phyloP scores from a whole-genome alignment of 2,113 vertebrate species.

The Campylorhamphus procurvoides region DNA sequence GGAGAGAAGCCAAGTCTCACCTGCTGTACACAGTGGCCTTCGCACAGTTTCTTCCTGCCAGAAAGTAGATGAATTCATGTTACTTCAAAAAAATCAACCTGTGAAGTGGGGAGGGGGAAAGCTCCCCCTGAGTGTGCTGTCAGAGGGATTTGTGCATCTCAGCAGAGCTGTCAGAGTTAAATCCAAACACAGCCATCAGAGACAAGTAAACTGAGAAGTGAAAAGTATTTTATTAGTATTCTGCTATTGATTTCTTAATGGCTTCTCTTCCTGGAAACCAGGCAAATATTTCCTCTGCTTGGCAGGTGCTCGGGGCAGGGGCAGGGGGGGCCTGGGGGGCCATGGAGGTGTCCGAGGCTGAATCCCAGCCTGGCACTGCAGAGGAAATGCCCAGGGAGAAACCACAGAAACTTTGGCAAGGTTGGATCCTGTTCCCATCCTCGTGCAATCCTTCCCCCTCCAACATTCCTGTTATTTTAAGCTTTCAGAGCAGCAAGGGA shows the following conservation, averaged over 20 bases:
- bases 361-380: not conserved
- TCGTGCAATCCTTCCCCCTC: accelerated
- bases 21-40: not conserved
- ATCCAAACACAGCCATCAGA: not conserved
- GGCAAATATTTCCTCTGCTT: slow-evolving; percentile 23
- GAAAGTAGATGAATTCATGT: not conserved
- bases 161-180: slow-evolving; percentile 22
- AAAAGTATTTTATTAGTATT: slow-evolving; percentile 50
- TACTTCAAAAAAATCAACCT: not conserved
- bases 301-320: not conserved
- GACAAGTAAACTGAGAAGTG: not conserved
- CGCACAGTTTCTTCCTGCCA: accelerated
- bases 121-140: not conserved
- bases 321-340: not conserved
- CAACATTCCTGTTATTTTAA: not conserved
- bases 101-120: not conserved
- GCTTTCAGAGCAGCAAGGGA: not conserved
- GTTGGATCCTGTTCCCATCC: not conserved
- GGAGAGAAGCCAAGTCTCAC: not conserved
- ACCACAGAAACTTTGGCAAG: accelerated
- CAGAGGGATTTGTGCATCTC: not conserved
- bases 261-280: slow-evolving; percentile 55
- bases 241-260: slow-evolving; percentile 63
- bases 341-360: not conserved
- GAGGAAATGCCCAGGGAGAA: not conserved